Evolutionary conservation across 2,888 invertebrate species (phyloP), one percentile per base, ranked within the genome.

Genomic region (Spialia ferax): DNA sequence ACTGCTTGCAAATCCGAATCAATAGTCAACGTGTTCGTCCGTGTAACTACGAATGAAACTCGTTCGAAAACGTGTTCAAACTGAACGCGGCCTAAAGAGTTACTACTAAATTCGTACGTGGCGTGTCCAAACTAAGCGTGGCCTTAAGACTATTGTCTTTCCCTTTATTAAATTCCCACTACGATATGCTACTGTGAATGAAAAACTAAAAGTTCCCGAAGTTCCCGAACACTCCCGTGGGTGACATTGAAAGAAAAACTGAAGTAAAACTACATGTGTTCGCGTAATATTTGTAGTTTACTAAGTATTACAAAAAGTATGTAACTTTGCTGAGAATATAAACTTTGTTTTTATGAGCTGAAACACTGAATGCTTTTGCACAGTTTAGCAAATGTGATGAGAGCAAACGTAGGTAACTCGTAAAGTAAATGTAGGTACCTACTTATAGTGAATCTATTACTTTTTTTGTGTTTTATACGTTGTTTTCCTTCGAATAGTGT

Each of bases 181-280:
- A 57, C 13, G 48, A 57, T 57, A 56, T 59, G 35, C 26, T 52
- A 52, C 59, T 23, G 50, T 18, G 50, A 57, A 23, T 65, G 64
- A 65, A 59, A 65, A 65, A 64, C 57, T n/a, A n/a, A 64, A 65
- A 65, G 50, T 65, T 59, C 6, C n/a, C n/a, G n/a, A n/a, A n/a
- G n/a, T n/a, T n/a, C 23, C 23, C 10, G 52, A 65, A 64, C 45
- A 65, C 65, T 59, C 65, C 65, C 65, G 50, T 26, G 50, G 65
- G 65, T 11, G 59, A 65, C 65, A 65, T 65, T 65, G 59, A 7
- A 48, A 65, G 65, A 65, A 65, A 65, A 59, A 65, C 65, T 65
- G 50, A 50, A 57, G 35, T 65, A 57, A 64, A 64, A 57, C 57
- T 64, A 65, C 65, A 57, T 57, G 64, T 45, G 22, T 6, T 50